These are phyloP conservation scores for Pseudoips prasinana DNA, from an alignment of 2,888 invertebrate genomes.

Conservation along the genomic window DNA sequence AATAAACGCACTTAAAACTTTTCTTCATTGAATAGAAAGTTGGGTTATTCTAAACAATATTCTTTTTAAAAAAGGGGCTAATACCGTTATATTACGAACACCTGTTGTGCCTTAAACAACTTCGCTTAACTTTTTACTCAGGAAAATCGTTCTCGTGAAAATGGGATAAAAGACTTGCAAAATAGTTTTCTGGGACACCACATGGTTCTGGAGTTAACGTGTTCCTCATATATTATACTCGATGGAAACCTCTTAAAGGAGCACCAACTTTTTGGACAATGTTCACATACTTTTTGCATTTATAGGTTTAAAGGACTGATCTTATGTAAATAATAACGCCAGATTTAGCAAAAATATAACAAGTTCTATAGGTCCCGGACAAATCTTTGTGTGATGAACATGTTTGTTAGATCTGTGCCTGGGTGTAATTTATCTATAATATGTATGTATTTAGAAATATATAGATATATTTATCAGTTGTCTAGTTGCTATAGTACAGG, in stretches of 20 bases:
- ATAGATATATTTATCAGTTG: no score
- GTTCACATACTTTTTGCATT: conserved; percentile 23
- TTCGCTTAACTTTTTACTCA: conserved; percentile 75
- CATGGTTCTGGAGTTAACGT: conserved; percentile 68
- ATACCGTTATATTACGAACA: conserved; percentile 64
- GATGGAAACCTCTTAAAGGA: conserved; percentile 45
- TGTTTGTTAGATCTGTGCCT: no score
- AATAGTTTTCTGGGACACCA: conserved; percentile 77
- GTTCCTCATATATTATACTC: conserved; percentile 51
- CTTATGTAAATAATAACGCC: no score
- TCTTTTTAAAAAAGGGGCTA: conserved; percentile 46
- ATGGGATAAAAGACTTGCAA: conserved; percentile 77
- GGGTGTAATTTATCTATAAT: no score
- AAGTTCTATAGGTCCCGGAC: no score
- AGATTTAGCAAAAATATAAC: no score
- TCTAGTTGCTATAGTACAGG: no score
- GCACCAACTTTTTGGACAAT: conserved; percentile 31
- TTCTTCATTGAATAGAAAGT: conserved; percentile 40
- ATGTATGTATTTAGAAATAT: no score
- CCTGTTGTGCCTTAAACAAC: conserved; percentile 72
- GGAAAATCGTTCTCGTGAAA: conserved; percentile 55
- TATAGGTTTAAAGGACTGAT: no score
- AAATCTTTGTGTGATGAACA: no score
- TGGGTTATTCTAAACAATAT: conserved; percentile 34
- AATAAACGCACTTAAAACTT: conserved; percentile 35